Evolutionary conservation across 2,888 invertebrate genomes (phyloP), one percentile per base, ranked within the genome.

Genomic region (Synergus laeviventris): DNA sequence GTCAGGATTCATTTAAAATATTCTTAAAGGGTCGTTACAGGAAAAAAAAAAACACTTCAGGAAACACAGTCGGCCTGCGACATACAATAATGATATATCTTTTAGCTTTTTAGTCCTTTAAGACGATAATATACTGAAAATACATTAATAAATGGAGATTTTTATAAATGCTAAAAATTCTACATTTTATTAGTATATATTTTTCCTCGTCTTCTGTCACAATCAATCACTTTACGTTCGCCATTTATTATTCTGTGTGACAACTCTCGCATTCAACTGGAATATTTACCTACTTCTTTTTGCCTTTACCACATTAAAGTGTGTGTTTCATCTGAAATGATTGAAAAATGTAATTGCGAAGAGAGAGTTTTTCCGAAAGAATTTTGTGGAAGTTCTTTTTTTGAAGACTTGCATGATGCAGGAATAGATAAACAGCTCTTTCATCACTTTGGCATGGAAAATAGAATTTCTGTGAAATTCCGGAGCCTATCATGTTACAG

Each of bases 401-500:
- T 49, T 49, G n/a, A 24, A 4, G 31, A 49, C 21, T 74, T 73
- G 39, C 24, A 11, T 49, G 49, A n/a, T 16, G 31, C n/a, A 45
- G 9, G 45, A 70, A 70, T 70, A 70, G 70, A 70, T 49, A 70
- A 70, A 70, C 45, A 31, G 9, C 61, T 18, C 74, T 42, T 70
- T 39, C 60, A 7, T 60, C 56, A 56, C 36, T 60, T 45, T 49
- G 64, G 45, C 12, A 73, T 62, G 39, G 38, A 49, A 70, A 61
- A 62, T 21, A 36, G 18, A 60, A 66, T 62, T 24, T 62, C 39
- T 18, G 18, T 14, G 16, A 66, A 16, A 77, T 76, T 80, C 70
- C 64, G 73, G 61, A 39, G 74, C 42, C 76, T 81, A 82, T 82
- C 81, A 79, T 74, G 75, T 73, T 74, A 76, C 14, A 61, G 74